Evolutionary conservation across 2,888 invertebrate species (phyloP), one percentile per base, ranked within the genome.

Genomic region (Timandra comae): DNA sequence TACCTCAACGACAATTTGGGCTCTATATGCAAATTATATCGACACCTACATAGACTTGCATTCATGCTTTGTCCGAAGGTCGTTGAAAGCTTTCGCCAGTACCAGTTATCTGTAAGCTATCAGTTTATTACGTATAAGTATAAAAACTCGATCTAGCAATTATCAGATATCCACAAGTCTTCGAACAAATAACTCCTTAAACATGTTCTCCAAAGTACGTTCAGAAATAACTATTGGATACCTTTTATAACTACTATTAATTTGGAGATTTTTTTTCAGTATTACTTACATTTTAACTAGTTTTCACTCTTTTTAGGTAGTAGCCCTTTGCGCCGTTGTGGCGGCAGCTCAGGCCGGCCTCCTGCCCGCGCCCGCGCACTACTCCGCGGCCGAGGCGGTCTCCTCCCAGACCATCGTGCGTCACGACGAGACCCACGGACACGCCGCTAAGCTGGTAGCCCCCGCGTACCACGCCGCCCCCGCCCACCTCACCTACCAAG

Each of bases 331-430:
- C 46, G 67, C 70, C 10, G 39, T 75, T 19, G 59, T 66, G 56
- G 74, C 74, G 3, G 73, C 63, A 26, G 56, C 68, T 37, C 61
- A 70, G 46, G 77, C 75, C 5, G 76, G 73, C 34, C 65, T 78
- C 11, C 46, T 82, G 38, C 55, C 49, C 10, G 49, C 88, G 1
- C 56, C 49, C 22, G 49, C 88, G 21, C 82, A 85, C 56, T 77
- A 78, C 56, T 69, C 79, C 19, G 37, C 62, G 4, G 68, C 75
- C 4, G 59, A 49, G 16, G 72, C 75, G 6, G 70, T 78, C 27
- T 80, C 79, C 20, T 76, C 76, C 12, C 77, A 77, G 45, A 73
- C 60, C 59, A 68, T 73, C 44, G 64, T 75, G 8, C 72, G 76
- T 34, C 73, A 69, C 56, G 73, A 70, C 63, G 71, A 57, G 62